Evolutionary conservation across 1,140 invertebrate species (phyloP).

Genomic region (Diuraphis noxia): DNA sequence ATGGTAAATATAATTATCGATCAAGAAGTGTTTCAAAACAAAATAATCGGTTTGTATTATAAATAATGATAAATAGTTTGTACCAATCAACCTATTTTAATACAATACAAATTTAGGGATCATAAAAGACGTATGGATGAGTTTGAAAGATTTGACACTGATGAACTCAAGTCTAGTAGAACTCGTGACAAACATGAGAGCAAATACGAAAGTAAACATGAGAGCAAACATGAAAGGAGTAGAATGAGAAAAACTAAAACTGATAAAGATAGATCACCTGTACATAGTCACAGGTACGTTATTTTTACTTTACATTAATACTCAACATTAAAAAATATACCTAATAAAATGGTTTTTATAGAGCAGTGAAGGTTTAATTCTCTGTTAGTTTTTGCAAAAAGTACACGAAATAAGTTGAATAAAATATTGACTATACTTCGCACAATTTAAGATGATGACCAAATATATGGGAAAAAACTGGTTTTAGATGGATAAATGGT

Average conservation of each 20-base stretch:
- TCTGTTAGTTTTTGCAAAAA: no score
- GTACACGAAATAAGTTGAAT: no score
- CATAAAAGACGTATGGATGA: slow-evolving; percentile 31
- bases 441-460: no score
- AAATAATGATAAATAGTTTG: neutral
- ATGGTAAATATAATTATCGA: slow-evolving; percentile 12
- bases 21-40: slow-evolving; percentile 28
- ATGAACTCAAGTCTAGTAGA: neutral
- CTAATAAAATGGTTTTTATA: neutral
- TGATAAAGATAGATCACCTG: slow-evolving; percentile 33
- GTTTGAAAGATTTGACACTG: slow-evolving; percentile 22
- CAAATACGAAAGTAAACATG: neutral
- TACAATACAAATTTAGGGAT: neutral
- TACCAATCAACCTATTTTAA: neutral
- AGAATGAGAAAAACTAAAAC: slow-evolving; percentile 13
- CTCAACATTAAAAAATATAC: no score
- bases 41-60: slow-evolving; percentile 17
- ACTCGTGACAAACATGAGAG: neutral
- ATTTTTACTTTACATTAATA: neutral
- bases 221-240: neutral
- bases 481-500: no score
- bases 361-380: neutral
- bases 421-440: no score
- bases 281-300: slow-evolving; percentile 41
- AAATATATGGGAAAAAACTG: no score